phyloP scores from a whole-genome alignment of 2,888 invertebrate species.

The Synergus gifuensis region DNA sequence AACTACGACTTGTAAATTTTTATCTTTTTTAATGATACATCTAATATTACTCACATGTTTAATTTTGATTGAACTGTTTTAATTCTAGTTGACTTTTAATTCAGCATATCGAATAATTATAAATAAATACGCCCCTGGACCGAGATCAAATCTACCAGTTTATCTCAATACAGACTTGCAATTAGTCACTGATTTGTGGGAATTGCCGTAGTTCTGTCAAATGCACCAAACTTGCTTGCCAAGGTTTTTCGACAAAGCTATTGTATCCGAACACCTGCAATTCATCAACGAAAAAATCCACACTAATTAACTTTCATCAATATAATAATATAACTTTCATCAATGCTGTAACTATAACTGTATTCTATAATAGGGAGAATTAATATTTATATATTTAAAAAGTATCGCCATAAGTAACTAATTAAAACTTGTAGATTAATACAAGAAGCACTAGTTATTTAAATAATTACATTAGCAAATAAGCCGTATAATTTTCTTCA shows the following conservation, averaged over 20 bases:
- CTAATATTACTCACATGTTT: not conserved
- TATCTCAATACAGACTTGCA: conserved; percentile 34
- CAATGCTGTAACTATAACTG: not conserved
- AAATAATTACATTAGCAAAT: too few relatives aligned
- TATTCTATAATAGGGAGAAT: not conserved
- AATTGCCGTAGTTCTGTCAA: conserved; percentile 26
- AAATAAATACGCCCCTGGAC: conserved; percentile 16
- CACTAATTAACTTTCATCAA: not conserved
- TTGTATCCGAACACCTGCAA: conserved; percentile 11
- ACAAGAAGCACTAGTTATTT: too few relatives aligned
- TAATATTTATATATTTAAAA: not conserved
- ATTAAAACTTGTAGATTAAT: too few relatives aligned
- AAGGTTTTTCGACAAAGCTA: conserved; percentile 17
- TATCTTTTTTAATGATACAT: not conserved
- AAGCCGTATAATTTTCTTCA: too few relatives aligned
- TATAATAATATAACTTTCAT: conserved; percentile 1
- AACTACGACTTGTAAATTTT: not conserved
- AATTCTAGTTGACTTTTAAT: not conserved
- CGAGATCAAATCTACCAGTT: conserved; percentile 7
- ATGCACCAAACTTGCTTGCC: conserved; percentile 37
- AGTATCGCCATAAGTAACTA: not conserved
- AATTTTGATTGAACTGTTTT: not conserved
- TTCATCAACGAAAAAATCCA: conserved; percentile 7
- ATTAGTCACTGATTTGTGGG: conserved; percentile 33
- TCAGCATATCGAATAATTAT: not conserved